Evolutionary conservation across 2,888 invertebrate genomes (phyloP).

Genomic region (Drosophila melanosoma): DNA sequence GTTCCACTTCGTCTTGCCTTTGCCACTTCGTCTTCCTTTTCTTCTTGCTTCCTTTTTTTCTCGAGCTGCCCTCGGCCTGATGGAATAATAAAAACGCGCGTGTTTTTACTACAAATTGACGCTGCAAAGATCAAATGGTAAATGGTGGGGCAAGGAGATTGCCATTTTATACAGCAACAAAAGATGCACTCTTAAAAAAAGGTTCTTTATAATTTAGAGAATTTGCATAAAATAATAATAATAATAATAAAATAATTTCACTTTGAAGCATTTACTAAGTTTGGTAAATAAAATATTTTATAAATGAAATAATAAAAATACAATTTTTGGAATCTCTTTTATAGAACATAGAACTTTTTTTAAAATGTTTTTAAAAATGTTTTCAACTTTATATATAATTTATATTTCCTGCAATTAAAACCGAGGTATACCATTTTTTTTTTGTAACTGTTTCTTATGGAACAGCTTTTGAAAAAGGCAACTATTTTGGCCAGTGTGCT

Average conservation of each 20-base stretch:
- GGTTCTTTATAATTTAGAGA: not conserved
- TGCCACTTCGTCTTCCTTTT: conserved; percentile 1
- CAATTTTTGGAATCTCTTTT: too few species aligned
- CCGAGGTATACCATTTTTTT: not conserved
- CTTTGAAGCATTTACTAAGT: too few species aligned
- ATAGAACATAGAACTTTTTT: not conserved
- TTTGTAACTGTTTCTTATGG: not conserved
- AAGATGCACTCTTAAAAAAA: conserved; percentile 16
- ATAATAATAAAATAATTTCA: not conserved
- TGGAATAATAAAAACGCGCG: conserved; percentile 82
- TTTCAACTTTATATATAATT: not conserved
- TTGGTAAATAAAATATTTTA: too few species aligned
- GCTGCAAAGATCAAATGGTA: conserved; percentile 66
- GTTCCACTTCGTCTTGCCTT: not conserved
- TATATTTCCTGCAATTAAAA: too few species aligned
- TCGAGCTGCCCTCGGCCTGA: conserved; percentile 52
- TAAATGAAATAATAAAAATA: too few species aligned
- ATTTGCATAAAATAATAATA: not conserved
- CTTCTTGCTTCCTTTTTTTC: not conserved
- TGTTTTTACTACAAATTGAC: conserved; percentile 78
- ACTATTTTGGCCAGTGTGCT: not conserved
- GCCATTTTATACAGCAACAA: conserved; percentile 13
- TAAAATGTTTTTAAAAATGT: not conserved
- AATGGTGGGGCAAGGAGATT: not conserved
- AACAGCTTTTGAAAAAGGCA: not conserved